These are phyloP conservation scores for Eudyptes chrysolophus DNA, from an alignment of 2,113 vertebrate species.

Conservation along the genomic window DNA sequence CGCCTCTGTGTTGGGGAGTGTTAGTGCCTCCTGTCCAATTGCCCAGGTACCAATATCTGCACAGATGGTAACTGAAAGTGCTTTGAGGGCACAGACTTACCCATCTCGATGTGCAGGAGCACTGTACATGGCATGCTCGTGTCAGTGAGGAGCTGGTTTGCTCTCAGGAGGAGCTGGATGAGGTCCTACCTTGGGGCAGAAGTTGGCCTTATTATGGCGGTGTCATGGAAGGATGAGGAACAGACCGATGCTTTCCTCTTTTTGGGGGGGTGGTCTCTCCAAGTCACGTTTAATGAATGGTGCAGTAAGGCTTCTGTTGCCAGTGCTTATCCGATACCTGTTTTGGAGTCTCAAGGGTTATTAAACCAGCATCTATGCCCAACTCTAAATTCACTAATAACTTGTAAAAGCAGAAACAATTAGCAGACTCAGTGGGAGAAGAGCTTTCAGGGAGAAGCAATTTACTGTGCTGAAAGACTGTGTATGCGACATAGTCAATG, in stretches of 20 bases:
- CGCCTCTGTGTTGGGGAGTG: neutral
- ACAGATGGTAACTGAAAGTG: neutral
- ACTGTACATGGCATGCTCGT: accelerated
- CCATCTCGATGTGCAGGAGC: neutral
- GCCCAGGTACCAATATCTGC: neutral
- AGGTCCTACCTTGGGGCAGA: neutral
- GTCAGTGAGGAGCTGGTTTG: neutral
- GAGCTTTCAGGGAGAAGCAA: conserved; percentile 1
- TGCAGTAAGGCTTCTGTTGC: neutral
- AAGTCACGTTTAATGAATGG: neutral
- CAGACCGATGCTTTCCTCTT: neutral
- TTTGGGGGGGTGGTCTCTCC: neutral
- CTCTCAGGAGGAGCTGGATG: neutral
- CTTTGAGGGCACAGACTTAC: neutral
- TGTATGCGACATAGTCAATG: neutral
- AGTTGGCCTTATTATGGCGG: neutral
- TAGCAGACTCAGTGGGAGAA: conserved; percentile 41
- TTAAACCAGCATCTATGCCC: neutral
- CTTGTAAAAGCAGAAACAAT: conserved; percentile 46
- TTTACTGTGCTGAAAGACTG: neutral
- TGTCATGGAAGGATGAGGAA: neutral
- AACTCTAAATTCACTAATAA: neutral
- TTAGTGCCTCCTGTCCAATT: neutral
- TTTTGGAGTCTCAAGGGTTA: neutral
- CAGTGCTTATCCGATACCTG: neutral